These are phyloP conservation scores for Tenebrio molitor DNA, from an alignment of 1,140 invertebrate species.

Conservation along the genomic window DNA sequence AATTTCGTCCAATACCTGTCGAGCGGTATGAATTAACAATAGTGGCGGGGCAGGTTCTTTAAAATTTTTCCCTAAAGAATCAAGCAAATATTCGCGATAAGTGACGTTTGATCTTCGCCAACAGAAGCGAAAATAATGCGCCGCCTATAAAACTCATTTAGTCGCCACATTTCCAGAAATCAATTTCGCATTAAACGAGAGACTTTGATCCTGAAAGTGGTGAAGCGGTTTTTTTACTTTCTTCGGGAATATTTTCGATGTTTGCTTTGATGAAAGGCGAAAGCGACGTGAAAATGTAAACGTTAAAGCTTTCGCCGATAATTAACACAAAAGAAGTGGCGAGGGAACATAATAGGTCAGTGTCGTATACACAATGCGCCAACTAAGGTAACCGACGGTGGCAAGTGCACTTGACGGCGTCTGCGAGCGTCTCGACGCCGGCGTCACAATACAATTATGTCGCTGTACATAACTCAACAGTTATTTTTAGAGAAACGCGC, in stretches of 20 bases:
- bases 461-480: slow-evolving; percentile 29
- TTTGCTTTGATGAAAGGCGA: neutral
- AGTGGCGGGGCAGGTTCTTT: neutral
- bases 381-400: slow-evolving; percentile 32
- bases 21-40: neutral
- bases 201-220: slow-evolving; percentile 2
- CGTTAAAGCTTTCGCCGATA: slow-evolving; percentile 18
- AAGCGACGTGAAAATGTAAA: neutral
- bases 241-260: neutral
- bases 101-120: neutral
- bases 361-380: slow-evolving; percentile 33
- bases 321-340: slow-evolving; percentile 41
- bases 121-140: neutral
- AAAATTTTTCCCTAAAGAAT: neutral
- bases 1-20: neutral
- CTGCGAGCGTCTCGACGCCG: slow-evolving; percentile 41
- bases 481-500: slow-evolving; percentile 26
- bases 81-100: no score
- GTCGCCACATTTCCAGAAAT: no score
- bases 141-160: slow-evolving; percentile 8
- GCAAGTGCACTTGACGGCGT: slow-evolving; percentile 49
- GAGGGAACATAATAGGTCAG: slow-evolving; percentile 33
- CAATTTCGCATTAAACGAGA: no score
- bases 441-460: slow-evolving; percentile 40
- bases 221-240: no score